These are phyloP conservation scores for Lagria hirta DNA, from an alignment of 2,888 invertebrate genomes.

Conservation along the genomic window DNA sequence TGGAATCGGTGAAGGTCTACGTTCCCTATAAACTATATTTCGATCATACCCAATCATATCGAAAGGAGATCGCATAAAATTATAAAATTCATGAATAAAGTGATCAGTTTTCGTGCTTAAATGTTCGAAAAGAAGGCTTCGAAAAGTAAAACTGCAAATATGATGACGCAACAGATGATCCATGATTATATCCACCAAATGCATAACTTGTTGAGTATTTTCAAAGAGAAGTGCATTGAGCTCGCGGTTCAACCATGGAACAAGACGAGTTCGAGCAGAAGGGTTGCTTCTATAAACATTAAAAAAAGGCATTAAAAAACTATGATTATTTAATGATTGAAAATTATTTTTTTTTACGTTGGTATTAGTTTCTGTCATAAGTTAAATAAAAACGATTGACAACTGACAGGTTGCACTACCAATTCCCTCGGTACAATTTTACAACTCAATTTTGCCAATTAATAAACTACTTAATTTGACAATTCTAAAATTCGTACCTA, in stretches of 20 bases:
- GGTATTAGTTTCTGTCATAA: too few relatives aligned
- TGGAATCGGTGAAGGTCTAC: slow-evolving; percentile 28
- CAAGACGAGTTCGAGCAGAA: slow-evolving; percentile 76
- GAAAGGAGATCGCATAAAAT: slow-evolving; percentile 83
- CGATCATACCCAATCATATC: slow-evolving; percentile 84
- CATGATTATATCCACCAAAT: slow-evolving; percentile 67
- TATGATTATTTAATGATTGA: too few relatives aligned
- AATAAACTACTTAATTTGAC: slow-evolving; percentile 11
- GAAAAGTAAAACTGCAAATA: slow-evolving; percentile 70
- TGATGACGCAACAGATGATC: slow-evolving; percentile 69
- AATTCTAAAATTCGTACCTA: slow-evolving; percentile 64
- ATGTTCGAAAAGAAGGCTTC: slow-evolving; percentile 67
- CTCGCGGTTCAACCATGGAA: slow-evolving; percentile 88
- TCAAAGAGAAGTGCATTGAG: slow-evolving; percentile 72
- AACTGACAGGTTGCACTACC: too few relatives aligned
- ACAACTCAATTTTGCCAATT: slow-evolving; percentile 5
- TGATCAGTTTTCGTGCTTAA: slow-evolving; percentile 75
- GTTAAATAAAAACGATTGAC: too few relatives aligned
- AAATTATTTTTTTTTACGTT: too few relatives aligned
- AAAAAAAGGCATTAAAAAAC: too few relatives aligned
- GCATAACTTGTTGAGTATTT: slow-evolving; percentile 64
- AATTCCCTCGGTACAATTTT: too few relatives aligned
- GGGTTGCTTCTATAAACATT: slow-evolving; percentile 58
- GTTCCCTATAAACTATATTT: slow-evolving; percentile 64
- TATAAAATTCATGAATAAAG: slow-evolving; percentile 86